phyloP scores from a whole-genome alignment of 2,113 vertebrate genomes.

The Hassar affinis region DNA sequence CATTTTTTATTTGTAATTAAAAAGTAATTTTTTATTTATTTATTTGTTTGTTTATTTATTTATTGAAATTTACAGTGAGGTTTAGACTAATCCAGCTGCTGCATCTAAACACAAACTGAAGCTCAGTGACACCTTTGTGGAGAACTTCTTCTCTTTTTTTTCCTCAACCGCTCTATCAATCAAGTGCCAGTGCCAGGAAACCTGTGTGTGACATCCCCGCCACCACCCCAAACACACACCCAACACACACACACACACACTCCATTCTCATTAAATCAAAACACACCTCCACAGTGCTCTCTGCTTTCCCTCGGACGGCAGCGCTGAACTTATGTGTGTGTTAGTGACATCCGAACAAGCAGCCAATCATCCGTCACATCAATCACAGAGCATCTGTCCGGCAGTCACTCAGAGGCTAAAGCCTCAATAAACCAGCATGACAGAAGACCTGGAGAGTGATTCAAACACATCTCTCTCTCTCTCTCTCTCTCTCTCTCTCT shows the following conservation, averaged over 20 bases:
- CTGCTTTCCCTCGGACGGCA: constrained; percentile 36
- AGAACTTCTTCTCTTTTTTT: constrained; percentile 45
- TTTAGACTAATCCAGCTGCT: constrained; percentile 46
- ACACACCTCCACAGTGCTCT: constrained; percentile 48
- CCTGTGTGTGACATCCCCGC: constrained; percentile 48
- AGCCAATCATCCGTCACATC: constrained; percentile 69
- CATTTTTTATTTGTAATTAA: too few species aligned
- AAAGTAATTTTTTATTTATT: too few species aligned
- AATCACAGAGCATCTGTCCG: constrained; percentile 65
- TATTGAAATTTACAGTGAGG: not conserved
- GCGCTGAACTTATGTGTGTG: constrained; percentile 26
- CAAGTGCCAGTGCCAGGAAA: constrained; percentile 49
- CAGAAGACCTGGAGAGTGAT: constrained; percentile 55
- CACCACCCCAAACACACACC: constrained; percentile 6
- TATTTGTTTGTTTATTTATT: too few species aligned
- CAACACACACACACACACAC: not conserved
- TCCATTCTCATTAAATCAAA: constrained; percentile 56
- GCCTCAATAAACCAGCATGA: constrained; percentile 69
- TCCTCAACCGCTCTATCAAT: constrained; percentile 55
- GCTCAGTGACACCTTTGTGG: constrained; percentile 47
- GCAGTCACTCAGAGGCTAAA: constrained; percentile 64
- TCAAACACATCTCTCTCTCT: constrained; percentile 44
- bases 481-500: constrained; percentile 8
- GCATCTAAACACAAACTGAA: constrained; percentile 56
- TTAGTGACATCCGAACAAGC: constrained; percentile 51